Percentiles rank a stretch among this genome's conserved stretches.
Conservation (phyloP, 2,888 invertebrate genomes). For the Cantharis lateralis region DNA sequence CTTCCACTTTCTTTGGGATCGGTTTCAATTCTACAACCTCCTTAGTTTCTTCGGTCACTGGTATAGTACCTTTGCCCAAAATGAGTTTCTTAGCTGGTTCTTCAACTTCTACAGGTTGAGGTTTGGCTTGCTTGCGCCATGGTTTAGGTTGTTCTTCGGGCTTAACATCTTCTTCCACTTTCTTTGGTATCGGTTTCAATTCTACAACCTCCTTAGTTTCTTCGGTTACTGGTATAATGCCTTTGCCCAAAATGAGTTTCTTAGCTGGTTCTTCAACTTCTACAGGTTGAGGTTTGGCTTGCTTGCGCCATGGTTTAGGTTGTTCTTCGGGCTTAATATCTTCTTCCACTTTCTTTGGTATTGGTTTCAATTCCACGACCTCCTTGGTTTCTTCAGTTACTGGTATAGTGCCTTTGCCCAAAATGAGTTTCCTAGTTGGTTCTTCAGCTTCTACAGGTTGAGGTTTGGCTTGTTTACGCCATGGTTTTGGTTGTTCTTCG, state of each 20-base stretch:
- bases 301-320: slow-evolving; percentile 50
- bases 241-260: slow-evolving; percentile 50
- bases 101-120: slow-evolving; percentile 41
- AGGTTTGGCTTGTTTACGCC: background rate
- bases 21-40: slow-evolving; percentile 52
- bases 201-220: slow-evolving; percentile 47
- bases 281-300: slow-evolving; percentile 50
- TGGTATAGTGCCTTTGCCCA: background rate
- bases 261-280: slow-evolving; percentile 45
- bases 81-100: slow-evolving; percentile 47
- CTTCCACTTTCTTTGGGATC: slow-evolving; percentile 35
- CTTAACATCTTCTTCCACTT: slow-evolving; percentile 18
- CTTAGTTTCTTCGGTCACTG: slow-evolving; percentile 44
- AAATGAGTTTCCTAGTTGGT: background rate
- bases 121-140: slow-evolving; percentile 53
- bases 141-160: slow-evolving; percentile 43
- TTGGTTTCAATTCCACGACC: slow-evolving; percentile 59
- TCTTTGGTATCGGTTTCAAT: slow-evolving; percentile 47
- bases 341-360: slow-evolving; percentile 39
- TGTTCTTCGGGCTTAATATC: slow-evolving; percentile 37
- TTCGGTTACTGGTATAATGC: slow-evolving; percentile 49
- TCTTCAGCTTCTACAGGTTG: background rate
- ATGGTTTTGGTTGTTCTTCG: background rate
- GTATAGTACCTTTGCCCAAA: slow-evolving; percentile 52
- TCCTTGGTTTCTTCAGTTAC: slow-evolving; percentile 46